Evolutionary conservation across 2,113 vertebrate genomes (phyloP), one percentile per base, ranked within the genome.

Genomic region (Pachypanchax playfairii): DNA sequence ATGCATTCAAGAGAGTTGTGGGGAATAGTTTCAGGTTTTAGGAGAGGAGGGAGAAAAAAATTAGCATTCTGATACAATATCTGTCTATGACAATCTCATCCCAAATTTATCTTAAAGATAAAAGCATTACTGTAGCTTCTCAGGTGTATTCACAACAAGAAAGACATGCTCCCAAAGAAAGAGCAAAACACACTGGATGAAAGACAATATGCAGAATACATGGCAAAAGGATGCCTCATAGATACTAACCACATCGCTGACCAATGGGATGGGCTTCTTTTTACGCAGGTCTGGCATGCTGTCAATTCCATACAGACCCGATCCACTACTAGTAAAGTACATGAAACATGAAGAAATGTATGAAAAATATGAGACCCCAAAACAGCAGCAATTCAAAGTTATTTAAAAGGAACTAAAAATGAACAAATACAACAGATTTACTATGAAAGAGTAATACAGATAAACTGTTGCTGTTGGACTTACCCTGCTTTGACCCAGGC

Each of bases 221-320:
- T 15, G 57, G 13, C 0, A 10, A n/a, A 51, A 2, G 9, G 48
- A 21, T 6, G 18, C 58, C 1, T 42, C 22, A 20, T 33, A 11
- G 35, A 9, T 51, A 93, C 97, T 95, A 78, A 99, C 97, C 97
- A 99, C 89, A 68, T 99, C 96, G 83, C 97, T 98, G 90, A 99
- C 97, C 85, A 98, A 91, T 1, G 96, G 92, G 63, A 98, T 90
- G 3, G 96, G 94, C 78, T 96, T 99, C 92, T 94, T 98, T 88
- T 95, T 98, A 42, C 95, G 97, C 31, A 99, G 90, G 80, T 99
- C 96, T 0, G 97, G 97, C 97, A 98, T 99, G 85, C 97, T 99
- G 77, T 99, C 97, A 1, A 99, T 99, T 70, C 97, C 97, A 86
- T 96, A 99, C 65, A 99, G 93, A 28, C 95, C 95, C 60, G 94